Conservation (phyloP, 2,888 invertebrate genomes). For the Gibbula magus region DNA sequence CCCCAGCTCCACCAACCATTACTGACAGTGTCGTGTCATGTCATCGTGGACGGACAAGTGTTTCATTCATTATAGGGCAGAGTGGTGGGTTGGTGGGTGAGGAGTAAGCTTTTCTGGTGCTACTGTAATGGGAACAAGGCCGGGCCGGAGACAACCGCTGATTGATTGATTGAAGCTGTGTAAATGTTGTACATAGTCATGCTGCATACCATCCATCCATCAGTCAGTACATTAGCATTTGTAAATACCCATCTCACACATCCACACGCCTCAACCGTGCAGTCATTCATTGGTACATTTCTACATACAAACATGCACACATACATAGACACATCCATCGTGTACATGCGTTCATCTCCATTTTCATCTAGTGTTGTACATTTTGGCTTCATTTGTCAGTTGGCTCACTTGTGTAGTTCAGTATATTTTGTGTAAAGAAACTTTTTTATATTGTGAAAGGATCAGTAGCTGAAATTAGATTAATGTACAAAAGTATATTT, state of each 20-base stretch:
- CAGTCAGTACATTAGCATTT: too few relatives aligned
- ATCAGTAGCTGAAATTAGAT: conserved; percentile 14
- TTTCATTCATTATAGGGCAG: background rate
- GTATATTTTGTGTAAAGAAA: conserved; percentile 22
- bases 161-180: background rate
- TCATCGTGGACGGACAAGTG: background rate
- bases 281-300: background rate
- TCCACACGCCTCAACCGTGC: too few relatives aligned
- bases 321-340: background rate
- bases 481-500: background rate
- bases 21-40: background rate
- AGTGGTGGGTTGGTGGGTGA: background rate
- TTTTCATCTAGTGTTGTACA: conserved; percentile 19
- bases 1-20: conserved; percentile 16
- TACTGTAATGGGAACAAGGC: background rate
- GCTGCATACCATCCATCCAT: background rate
- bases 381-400: conserved; percentile 17
- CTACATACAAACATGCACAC: background rate
- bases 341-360: conserved; percentile 12
- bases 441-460: conserved; percentile 22
- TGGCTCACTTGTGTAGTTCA: conserved; percentile 20
- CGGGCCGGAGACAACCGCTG: background rate
- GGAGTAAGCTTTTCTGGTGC: background rate
- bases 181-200: conserved; percentile 14
- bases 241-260: too few relatives aligned